Evolutionary conservation across 2,888 invertebrate species (phyloP).

Genomic region (Leptothorax acervorum): DNA sequence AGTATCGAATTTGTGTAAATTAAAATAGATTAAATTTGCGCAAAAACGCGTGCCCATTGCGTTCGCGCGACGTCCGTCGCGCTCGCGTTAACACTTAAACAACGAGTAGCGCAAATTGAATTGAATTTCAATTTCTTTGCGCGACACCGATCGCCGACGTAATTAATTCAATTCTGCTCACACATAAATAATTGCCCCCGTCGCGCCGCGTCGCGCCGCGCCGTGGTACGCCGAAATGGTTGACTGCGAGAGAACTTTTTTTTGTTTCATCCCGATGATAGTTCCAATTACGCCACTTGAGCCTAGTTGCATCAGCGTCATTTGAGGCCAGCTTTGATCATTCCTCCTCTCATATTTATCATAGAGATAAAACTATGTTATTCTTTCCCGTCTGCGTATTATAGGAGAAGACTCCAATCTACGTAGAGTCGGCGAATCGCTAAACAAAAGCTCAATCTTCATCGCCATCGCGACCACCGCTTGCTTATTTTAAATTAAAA

Average conservation of each 20-base stretch:
- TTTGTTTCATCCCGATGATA: neutral
- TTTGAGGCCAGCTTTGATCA: neutral
- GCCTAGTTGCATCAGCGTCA: neutral
- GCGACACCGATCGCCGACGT: constrained; percentile 53
- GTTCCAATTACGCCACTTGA: neutral
- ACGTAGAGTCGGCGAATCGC: neutral
- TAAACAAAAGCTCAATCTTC: constrained; percentile 5
- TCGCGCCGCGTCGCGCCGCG: no score
- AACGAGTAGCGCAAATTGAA: constrained; percentile 53
- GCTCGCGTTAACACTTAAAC: constrained; percentile 52
- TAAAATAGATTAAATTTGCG: constrained; percentile 54
- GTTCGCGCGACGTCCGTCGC: constrained; percentile 34
- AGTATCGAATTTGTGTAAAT: constrained; percentile 55
- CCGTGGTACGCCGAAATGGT: constrained; percentile 32
- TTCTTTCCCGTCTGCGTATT: neutral
- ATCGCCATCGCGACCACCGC: neutral
- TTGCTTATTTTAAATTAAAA: constrained; percentile 39
- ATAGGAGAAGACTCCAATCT: neutral
- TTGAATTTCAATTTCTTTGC: constrained; percentile 55
- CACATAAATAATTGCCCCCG: constrained; percentile 45
- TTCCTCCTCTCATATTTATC: neutral
- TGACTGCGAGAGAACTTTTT: constrained; percentile 17
- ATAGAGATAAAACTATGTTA: neutral
- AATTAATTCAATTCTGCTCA: constrained; percentile 51
- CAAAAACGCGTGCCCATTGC: constrained; percentile 44